These are phyloP conservation scores for Himantopus leucocephalus DNA, from an alignment of 2,113 vertebrate genomes.

Conservation along the genomic window DNA sequence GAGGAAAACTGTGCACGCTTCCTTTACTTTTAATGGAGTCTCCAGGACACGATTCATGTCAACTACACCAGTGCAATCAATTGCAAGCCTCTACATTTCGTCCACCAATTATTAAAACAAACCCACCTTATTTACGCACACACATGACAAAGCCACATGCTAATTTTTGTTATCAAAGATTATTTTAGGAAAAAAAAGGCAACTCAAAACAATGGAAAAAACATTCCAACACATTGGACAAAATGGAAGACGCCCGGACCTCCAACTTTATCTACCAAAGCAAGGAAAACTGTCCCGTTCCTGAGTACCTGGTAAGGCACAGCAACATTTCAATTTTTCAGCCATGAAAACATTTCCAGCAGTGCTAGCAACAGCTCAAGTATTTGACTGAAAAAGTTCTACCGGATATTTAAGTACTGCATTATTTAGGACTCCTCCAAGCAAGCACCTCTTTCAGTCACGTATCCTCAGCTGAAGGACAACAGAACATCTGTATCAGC, in stretches of 20 bases:
- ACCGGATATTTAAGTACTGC: background rate
- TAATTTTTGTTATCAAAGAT: background rate
- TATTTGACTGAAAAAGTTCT: background rate
- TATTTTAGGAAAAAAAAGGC: background rate
- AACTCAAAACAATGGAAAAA: background rate
- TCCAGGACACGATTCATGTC: fast-evolving
- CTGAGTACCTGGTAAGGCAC: background rate
- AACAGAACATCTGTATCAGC: background rate
- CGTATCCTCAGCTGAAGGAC: background rate
- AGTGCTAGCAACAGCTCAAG: background rate
- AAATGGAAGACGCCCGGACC: background rate
- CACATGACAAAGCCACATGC: background rate
- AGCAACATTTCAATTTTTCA: background rate
- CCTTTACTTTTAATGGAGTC: background rate
- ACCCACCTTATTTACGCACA: background rate
- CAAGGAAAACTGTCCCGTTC: background rate
- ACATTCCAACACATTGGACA: background rate
- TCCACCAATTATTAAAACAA: background rate
- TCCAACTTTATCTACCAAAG: background rate
- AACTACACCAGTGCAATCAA: background rate
- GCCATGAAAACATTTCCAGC: background rate
- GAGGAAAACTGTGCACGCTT: background rate
- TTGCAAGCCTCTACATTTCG: fast-evolving
- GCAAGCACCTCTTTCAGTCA: background rate
- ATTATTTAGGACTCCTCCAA: background rate